phyloP scores from a whole-genome alignment of 1,140 invertebrate genomes.

The Lethrus apterus region DNA sequence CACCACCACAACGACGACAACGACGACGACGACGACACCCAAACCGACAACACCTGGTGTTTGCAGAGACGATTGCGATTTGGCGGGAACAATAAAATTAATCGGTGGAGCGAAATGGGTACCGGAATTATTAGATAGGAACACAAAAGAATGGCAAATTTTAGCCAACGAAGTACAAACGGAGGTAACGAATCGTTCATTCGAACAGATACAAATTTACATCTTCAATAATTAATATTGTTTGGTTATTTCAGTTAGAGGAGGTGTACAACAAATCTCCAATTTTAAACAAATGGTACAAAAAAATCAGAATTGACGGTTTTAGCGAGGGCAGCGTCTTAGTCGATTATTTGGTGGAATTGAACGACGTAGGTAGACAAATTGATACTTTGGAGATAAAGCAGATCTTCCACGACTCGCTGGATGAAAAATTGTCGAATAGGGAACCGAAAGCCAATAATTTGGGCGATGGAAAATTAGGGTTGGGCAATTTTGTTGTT shows the following conservation, averaged over 20 bases:
- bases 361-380: constrained; percentile 65
- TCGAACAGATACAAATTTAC: background rate
- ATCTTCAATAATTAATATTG: too few species aligned
- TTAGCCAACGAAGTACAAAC: constrained; percentile 70
- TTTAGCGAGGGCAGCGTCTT: constrained; percentile 82
- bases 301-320: constrained; percentile 76
- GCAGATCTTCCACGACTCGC: constrained; percentile 70
- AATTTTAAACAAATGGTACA: constrained; percentile 71
- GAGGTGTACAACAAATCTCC: constrained; percentile 69
- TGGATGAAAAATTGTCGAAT: constrained; percentile 48
- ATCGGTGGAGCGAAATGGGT: constrained; percentile 74
- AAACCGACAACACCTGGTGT: constrained; percentile 72
- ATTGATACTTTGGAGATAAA: constrained; percentile 77
- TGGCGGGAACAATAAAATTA: constrained; percentile 76
- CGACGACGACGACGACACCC: constrained; percentile 65
- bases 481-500: constrained; percentile 71
- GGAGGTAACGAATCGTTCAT: constrained; percentile 48
- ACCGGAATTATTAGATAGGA: constrained; percentile 75
- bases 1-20: constrained; percentile 65
- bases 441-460: constrained; percentile 50
- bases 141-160: constrained; percentile 77
- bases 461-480: constrained; percentile 48
- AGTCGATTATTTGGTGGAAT: constrained; percentile 79
- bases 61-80: constrained; percentile 69
- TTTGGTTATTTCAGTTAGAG: constrained; percentile 65